These are phyloP conservation scores for Charaxes varanes DNA, from an alignment of 1,140 invertebrate species.

Conservation along the genomic window DNA sequence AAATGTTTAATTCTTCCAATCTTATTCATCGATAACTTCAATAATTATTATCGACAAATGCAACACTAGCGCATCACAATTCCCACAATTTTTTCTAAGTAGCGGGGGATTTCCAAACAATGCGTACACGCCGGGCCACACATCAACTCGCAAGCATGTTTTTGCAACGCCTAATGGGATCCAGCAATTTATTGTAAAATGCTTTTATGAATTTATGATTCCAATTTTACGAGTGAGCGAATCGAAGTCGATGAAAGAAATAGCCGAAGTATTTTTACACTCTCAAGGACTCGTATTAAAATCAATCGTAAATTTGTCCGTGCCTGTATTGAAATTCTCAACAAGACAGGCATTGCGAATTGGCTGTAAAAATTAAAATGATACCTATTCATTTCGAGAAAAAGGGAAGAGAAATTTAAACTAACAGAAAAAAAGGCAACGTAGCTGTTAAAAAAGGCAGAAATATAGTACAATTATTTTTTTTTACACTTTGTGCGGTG, in stretches of 20 bases:
- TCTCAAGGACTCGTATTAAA: background rate
- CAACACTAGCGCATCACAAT: too few species aligned
- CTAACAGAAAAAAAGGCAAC: too few species aligned
- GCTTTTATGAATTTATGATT: conserved; percentile 14
- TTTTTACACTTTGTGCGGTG: too few species aligned
- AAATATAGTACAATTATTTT: too few species aligned
- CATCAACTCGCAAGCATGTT: background rate
- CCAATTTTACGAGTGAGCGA: conserved; percentile 17
- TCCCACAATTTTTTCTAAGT: background rate
- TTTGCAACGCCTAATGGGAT: background rate
- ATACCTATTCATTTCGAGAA: too few species aligned
- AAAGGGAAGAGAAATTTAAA: too few species aligned
- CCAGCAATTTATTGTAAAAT: background rate
- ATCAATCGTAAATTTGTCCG: background rate
- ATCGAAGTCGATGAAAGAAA: conserved; percentile 5
- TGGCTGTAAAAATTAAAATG: too few species aligned
- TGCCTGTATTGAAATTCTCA: background rate
- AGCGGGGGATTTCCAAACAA: background rate
- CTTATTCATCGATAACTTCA: too few species aligned
- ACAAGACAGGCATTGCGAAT: too few species aligned
- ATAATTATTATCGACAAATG: too few species aligned
- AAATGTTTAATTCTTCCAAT: too few species aligned
- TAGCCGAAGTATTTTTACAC: background rate
- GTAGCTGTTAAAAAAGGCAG: too few species aligned
- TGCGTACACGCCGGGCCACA: background rate